These are phyloP conservation scores for Gymnocephalus cernua DNA, from an alignment of 2,113 vertebrate species.

Conservation along the genomic window DNA sequence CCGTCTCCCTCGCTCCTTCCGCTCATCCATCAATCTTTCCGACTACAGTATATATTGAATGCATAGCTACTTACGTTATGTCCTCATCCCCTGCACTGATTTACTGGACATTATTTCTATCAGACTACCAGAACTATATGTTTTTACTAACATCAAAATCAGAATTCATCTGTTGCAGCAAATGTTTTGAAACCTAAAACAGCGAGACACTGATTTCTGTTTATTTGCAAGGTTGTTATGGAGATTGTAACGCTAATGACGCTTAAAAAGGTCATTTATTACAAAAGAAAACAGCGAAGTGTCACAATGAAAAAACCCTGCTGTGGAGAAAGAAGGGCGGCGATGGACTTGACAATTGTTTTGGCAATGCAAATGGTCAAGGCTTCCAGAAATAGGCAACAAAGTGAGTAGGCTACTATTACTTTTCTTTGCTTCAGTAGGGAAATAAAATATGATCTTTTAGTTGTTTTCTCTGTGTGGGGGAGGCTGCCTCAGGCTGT, in stretches of 20 bases:
- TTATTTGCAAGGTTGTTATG: slow-evolving; percentile 45
- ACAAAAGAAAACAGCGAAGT: slow-evolving; percentile 23
- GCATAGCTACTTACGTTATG: slow-evolving; percentile 1
- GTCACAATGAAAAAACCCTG: slow-evolving; percentile 22
- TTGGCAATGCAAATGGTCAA: slow-evolving; percentile 2
- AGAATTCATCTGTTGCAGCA: slow-evolving; percentile 14
- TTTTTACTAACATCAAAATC: slow-evolving; percentile 42
- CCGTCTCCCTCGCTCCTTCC: slow-evolving; percentile 40
- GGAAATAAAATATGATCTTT: slow-evolving; percentile 33
- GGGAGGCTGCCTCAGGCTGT: slow-evolving; percentile 39
- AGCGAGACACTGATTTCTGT: not conserved
- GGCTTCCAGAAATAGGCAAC: slow-evolving; percentile 24
- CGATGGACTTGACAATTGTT: slow-evolving; percentile 19
- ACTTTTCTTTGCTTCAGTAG: slow-evolving; percentile 23
- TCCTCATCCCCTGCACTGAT: slow-evolving; percentile 29
- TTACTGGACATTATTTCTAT: slow-evolving; percentile 26
- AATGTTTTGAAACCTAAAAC: slow-evolving; percentile 25
- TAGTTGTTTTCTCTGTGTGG: slow-evolving; percentile 28
- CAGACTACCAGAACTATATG: not conserved
- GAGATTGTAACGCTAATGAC: slow-evolving; percentile 16
- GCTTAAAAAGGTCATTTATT: slow-evolving; percentile 2
- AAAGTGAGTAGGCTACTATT: slow-evolving; percentile 19
- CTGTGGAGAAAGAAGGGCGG: slow-evolving; percentile 14
- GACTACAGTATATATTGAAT: slow-evolving; percentile 19
- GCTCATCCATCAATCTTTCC: slow-evolving; percentile 65